Conservation (phyloP, 1,140 invertebrate genomes). For the Atta cephalotes region DNA sequence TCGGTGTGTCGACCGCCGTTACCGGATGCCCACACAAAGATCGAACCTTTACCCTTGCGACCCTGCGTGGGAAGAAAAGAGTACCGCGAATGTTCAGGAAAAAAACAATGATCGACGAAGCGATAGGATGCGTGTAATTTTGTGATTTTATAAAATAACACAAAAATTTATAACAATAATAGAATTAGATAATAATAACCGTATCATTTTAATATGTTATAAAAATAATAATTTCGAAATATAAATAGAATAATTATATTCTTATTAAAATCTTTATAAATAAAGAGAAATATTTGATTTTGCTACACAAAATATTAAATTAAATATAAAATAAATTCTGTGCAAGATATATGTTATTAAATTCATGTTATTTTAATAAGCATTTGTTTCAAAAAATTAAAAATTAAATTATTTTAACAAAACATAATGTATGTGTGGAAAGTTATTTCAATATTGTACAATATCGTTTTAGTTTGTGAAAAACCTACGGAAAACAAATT, state of each 20-base stretch:
- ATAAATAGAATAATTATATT: neutral
- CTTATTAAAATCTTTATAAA: neutral
- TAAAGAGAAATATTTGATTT: neutral
- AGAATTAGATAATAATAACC: neutral
- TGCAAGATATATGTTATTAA: neutral
- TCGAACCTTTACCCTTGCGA: slow-evolving; percentile 97
- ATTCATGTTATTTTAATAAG: neutral
- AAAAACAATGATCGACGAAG: slow-evolving; percentile 5
- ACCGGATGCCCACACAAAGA: slow-evolving; percentile 99
- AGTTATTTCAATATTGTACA: neutral
- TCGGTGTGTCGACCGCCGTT: slow-evolving; percentile 98
- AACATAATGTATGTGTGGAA: neutral
- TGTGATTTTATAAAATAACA: neutral
- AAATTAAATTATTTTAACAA: neutral
- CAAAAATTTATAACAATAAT: neutral
- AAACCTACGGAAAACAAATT: neutral
- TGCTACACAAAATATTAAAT: neutral
- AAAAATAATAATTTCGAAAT: neutral
- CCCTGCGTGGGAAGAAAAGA: slow-evolving; percentile 87
- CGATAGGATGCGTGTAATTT: neutral
- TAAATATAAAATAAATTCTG: slow-evolving; percentile 1
- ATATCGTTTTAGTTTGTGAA: neutral
- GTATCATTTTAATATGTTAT: neutral
- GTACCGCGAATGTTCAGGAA: neutral
- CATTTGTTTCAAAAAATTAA: slow-evolving; percentile 12